Evolutionary conservation across 1,140 invertebrate species (phyloP).

Genomic region (Drosophila elegans): DNA sequence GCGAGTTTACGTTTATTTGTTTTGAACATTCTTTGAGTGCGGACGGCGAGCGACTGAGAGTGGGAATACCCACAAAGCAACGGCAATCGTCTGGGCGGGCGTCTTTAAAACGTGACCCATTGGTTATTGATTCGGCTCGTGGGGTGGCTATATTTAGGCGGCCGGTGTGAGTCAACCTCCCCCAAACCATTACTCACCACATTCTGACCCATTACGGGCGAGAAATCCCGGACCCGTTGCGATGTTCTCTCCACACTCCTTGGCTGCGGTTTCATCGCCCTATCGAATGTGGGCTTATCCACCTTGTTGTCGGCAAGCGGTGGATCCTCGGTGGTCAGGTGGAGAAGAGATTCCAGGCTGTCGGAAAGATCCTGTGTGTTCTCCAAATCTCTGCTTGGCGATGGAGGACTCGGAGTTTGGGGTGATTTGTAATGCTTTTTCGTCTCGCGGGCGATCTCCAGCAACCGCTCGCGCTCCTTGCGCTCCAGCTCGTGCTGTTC

Average conservation of each 20-base stretch:
- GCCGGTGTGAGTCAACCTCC: slow-evolving; percentile 34
- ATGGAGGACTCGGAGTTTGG: neutral
- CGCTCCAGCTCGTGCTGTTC: slow-evolving; percentile 85
- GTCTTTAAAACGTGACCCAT: slow-evolving; percentile 58
- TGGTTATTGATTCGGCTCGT: slow-evolving; percentile 61
- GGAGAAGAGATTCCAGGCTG: slow-evolving; percentile 6
- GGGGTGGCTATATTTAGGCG: slow-evolving; percentile 49
- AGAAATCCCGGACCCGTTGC: slow-evolving; percentile 86
- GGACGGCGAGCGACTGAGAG: slow-evolving; percentile 59
- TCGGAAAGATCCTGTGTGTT: slow-evolving; percentile 5
- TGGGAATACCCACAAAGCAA: neutral
- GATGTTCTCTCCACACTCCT: slow-evolving; percentile 53
- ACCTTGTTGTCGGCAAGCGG: neutral
- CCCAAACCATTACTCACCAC: slow-evolving; percentile 56
- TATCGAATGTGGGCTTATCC: slow-evolving; percentile 87
- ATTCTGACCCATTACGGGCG: slow-evolving; percentile 87
- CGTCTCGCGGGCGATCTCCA: slow-evolving; percentile 78
- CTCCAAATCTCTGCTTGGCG: neutral
- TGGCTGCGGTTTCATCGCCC: slow-evolving; percentile 87
- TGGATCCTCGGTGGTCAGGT: slow-evolving; percentile 1
- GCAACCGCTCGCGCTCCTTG: slow-evolving; percentile 83
- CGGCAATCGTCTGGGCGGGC: slow-evolving; percentile 19
- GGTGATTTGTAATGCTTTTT: slow-evolving; percentile 71
- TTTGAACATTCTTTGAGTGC: slow-evolving; percentile 67
- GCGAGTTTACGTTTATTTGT: slow-evolving; percentile 36